A percentile compares a stretch with the other conserved stretches of the same genome.
phyloP scores from a whole-genome alignment of 2,113 vertebrate species.

The Leucopsar rothschildi region DNA sequence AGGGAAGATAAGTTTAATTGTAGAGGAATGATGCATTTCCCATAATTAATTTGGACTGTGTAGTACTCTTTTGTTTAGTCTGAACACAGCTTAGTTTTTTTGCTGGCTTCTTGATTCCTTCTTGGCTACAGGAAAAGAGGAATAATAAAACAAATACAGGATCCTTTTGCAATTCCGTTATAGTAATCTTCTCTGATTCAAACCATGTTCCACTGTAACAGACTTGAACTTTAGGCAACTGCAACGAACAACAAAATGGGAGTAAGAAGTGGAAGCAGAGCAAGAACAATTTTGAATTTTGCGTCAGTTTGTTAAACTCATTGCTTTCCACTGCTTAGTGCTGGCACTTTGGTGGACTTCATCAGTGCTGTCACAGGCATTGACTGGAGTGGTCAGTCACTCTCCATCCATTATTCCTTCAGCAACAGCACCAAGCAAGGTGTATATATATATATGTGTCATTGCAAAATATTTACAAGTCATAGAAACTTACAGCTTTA shows the following conservation, averaged over 20 bases:
- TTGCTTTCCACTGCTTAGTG: neutral
- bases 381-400: neutral
- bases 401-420: neutral
- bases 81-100: constrained; percentile 9
- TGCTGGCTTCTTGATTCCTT: constrained; percentile 24
- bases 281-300: neutral
- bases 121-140: constrained; percentile 10
- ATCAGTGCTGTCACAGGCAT: fast-evolving
- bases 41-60: neutral
- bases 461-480: neutral
- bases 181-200: constrained; percentile 13
- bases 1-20: neutral
- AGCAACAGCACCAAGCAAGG: neutral
- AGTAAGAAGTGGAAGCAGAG: neutral
- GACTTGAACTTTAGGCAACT: neutral
- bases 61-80: constrained; percentile 38
- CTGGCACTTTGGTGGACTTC: neutral
- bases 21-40: neutral
- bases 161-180: constrained; percentile 19
- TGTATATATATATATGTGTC: neutral
- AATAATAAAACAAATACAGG: constrained; percentile 24
- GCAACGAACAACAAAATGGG: neutral
- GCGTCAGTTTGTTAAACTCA: neutral
- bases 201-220: neutral
- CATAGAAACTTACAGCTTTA: neutral